phyloP scores from a whole-genome alignment of 30 jellyfish, hydroid and myxozoan genomes.

The Turritopsis rubra region DNA sequence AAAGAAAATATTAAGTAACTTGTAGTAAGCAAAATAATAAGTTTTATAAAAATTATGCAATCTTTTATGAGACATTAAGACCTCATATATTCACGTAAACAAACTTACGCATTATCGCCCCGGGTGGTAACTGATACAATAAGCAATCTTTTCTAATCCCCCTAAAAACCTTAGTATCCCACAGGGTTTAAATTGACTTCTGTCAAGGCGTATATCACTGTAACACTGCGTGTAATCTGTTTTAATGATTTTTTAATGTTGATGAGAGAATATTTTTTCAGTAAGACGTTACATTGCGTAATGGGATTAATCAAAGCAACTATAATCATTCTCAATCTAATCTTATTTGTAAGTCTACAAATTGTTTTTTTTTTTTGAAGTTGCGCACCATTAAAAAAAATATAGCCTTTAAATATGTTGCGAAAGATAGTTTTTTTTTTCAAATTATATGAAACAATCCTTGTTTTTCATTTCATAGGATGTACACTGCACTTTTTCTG shows the following conservation, averaged over 20 bases:
- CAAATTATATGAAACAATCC: too few species aligned
- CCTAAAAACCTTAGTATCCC: not conserved
- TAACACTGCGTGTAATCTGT: too few species aligned
- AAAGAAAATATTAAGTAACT: not conserved
- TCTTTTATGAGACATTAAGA: not conserved
- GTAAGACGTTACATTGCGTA: not conserved
- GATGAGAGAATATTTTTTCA: not conserved
- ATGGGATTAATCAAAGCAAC: not conserved
- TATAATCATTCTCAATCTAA: not conserved
- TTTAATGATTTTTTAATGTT: too few species aligned
- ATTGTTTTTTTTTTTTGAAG: too few species aligned
- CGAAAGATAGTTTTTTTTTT: too few species aligned
- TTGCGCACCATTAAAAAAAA: too few species aligned
- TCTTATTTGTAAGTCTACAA: not conserved
- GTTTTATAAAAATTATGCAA: not conserved
- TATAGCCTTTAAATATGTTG: too few species aligned
- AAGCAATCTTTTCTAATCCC: not conserved
- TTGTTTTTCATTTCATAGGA: too few species aligned
- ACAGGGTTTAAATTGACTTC: not conserved
- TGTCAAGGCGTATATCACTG: not conserved
- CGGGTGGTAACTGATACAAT: not conserved
- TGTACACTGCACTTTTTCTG: too few species aligned
- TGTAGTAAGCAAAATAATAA: not conserved
- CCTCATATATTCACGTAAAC: not conserved
- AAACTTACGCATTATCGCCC: not conserved